Percentiles rank a stretch among this genome's conserved stretches.
Conservation (phyloP, 2,888 invertebrate genomes). For the Deilephila elpenor region DNA sequence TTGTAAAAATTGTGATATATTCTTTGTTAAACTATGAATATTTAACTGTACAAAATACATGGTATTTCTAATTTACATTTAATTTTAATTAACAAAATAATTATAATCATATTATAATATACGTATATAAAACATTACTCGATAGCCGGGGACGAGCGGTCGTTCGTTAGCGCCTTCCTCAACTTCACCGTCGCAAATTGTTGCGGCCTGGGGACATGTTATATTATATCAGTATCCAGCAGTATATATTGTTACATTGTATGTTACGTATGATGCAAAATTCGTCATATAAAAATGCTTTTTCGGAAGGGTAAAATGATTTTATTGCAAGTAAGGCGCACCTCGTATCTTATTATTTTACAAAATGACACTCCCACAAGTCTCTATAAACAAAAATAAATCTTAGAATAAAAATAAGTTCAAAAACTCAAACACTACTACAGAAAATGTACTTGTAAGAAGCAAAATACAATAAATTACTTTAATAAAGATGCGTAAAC, state of each 20-base stretch:
- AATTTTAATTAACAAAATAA: conserved; percentile 81
- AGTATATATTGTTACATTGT: no score
- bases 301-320: not conserved
- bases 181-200: conserved; percentile 95
- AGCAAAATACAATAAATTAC: not conserved
- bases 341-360: no score
- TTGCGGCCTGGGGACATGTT: conserved; percentile 86
- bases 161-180: conserved; percentile 94
- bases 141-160: conserved; percentile 92
- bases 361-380: no score
- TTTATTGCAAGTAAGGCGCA: no score
- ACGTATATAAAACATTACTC: conserved; percentile 69
- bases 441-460: not conserved
- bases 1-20: conserved; percentile 84
- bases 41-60: conserved; percentile 85
- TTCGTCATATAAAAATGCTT: not conserved
- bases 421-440: not conserved
- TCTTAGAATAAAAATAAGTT: not conserved
- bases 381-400: not conserved
- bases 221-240: not conserved
- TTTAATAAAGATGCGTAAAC: conserved; percentile 28
- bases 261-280: not conserved
- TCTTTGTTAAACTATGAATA: conserved; percentile 84
- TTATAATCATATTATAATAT: conserved; percentile 59
- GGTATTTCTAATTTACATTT: conserved; percentile 82